phyloP scores from a whole-genome alignment of 1,140 invertebrate species.

The Drosophila elegans region DNA sequence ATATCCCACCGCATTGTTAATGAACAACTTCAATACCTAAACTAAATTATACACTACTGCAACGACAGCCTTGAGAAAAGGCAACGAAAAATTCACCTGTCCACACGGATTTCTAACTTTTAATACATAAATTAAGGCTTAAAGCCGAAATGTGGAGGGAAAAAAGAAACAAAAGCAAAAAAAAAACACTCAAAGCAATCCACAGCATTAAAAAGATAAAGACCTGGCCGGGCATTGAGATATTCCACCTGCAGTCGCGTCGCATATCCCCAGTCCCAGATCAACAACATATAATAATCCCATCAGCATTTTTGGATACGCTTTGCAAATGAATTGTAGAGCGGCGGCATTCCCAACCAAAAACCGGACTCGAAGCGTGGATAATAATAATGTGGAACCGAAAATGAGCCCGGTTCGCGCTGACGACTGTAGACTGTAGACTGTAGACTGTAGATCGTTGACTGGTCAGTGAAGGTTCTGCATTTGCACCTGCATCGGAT shows the following conservation, averaged over 20 bases:
- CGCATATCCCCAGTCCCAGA: constrained; percentile 39
- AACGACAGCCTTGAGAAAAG: neutral
- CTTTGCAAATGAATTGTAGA: constrained; percentile 82
- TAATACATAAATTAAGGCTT: constrained; percentile 80
- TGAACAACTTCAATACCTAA: constrained; percentile 32
- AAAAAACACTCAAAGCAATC: constrained; percentile 62
- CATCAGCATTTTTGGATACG: constrained; percentile 83
- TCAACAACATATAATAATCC: constrained; percentile 81
- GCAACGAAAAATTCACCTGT: constrained; percentile 67
- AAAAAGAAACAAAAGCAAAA: constrained; percentile 9
- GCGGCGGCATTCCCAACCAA: constrained; percentile 46
- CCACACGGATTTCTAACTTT: constrained; percentile 83
- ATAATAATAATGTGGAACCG: constrained; percentile 83
- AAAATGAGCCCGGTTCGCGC: constrained; percentile 70
- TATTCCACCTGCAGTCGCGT: constrained; percentile 75
- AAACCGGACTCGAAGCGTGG: constrained; percentile 62
- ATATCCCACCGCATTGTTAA: constrained; percentile 43
- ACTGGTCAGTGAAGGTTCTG: constrained; percentile 46
- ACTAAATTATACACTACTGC: constrained; percentile 60
- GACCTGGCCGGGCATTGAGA: constrained; percentile 52
- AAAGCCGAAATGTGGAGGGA: constrained; percentile 42
- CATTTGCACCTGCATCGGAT: constrained; percentile 74
- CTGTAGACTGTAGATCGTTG: constrained; percentile 1
- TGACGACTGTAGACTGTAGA: constrained; percentile 32
- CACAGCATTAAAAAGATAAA: constrained; percentile 75